A percentile compares a stretch with the other conserved stretches of the same genome.
These are phyloP conservation scores for Cygnus atratus DNA, from an alignment of 2,113 vertebrate species.

Conservation along the genomic window DNA sequence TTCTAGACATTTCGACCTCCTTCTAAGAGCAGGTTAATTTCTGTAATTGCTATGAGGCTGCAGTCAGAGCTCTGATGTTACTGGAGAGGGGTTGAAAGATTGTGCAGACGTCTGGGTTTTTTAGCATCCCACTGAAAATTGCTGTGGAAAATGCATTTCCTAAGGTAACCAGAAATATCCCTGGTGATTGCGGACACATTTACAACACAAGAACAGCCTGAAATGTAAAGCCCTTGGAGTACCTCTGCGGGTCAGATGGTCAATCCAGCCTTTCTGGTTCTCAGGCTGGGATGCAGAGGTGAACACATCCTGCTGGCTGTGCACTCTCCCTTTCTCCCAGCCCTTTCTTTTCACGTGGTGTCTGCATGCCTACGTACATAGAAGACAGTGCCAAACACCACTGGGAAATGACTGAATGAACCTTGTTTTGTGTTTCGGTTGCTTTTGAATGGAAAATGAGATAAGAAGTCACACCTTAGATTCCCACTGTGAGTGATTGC, in stretches of 20 bases:
- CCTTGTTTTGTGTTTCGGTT: neutral
- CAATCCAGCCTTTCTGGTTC: neutral
- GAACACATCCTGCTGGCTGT: neutral
- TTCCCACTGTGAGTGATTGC: neutral
- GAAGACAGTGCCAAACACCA: neutral
- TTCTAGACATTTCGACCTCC: neutral
- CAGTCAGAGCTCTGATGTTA: neutral
- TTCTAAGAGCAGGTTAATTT: slow-evolving; percentile 11
- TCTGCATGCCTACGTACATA: neutral
- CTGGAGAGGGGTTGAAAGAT: neutral
- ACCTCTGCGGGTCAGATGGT: neutral
- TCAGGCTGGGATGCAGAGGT: neutral
- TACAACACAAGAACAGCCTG: neutral
- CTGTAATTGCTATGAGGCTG: neutral
- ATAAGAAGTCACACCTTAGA: neutral
- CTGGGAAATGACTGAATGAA: neutral
- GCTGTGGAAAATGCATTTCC: neutral
- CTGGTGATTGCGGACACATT: neutral
- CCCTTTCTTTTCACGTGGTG: rapidly evolving
- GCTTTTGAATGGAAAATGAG: neutral
- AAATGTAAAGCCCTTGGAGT: neutral
- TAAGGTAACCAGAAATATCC: slow-evolving; percentile 29
- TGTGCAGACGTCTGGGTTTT: neutral
- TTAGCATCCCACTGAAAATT: slow-evolving; percentile 22
- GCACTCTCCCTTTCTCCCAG: neutral